These are phyloP conservation scores for Andrena hattorfiana DNA, from an alignment of 2,888 invertebrate genomes.

Conservation along the genomic window DNA sequence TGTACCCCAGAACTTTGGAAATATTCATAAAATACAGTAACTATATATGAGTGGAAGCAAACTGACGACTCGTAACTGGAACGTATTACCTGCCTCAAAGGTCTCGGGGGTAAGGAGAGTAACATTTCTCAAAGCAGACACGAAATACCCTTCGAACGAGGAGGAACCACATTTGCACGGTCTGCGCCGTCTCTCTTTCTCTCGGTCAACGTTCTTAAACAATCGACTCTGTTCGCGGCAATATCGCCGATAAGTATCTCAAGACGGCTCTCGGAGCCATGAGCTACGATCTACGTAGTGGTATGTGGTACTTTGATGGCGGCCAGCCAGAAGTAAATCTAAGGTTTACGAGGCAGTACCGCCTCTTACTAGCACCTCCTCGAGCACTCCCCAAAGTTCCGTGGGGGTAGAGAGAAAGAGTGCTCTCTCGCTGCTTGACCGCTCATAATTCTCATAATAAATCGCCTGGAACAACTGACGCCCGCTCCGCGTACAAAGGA, in stretches of 20 bases:
- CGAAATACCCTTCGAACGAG: background rate
- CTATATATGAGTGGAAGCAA: background rate
- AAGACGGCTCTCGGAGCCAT: constrained; percentile 75
- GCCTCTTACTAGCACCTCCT: constrained; percentile 85
- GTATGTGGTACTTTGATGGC: constrained; percentile 83
- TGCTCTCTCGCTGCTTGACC: constrained; percentile 64
- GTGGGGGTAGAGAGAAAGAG: constrained; percentile 60
- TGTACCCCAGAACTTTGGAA: too few species aligned
- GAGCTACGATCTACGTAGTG: constrained; percentile 72
- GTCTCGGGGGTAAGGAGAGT: background rate
- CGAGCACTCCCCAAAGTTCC: constrained; percentile 82
- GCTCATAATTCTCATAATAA: constrained; percentile 84
- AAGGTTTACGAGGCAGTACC: constrained; percentile 85
- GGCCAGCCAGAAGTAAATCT: constrained; percentile 85
- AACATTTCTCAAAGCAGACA: background rate
- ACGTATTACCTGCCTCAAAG: background rate
- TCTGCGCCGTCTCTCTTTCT: constrained; percentile 15
- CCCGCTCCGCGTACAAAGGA: constrained; percentile 69
- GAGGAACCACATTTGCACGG: background rate
- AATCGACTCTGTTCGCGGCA: constrained; percentile 73
- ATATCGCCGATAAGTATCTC: constrained; percentile 83
- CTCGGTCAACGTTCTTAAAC: constrained; percentile 57
- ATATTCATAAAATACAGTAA: background rate
- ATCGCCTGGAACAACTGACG: constrained; percentile 79
- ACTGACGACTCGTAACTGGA: constrained; percentile 14